Conservation (phyloP, 2,888 invertebrate species). For the Dryococelus australis region DNA sequence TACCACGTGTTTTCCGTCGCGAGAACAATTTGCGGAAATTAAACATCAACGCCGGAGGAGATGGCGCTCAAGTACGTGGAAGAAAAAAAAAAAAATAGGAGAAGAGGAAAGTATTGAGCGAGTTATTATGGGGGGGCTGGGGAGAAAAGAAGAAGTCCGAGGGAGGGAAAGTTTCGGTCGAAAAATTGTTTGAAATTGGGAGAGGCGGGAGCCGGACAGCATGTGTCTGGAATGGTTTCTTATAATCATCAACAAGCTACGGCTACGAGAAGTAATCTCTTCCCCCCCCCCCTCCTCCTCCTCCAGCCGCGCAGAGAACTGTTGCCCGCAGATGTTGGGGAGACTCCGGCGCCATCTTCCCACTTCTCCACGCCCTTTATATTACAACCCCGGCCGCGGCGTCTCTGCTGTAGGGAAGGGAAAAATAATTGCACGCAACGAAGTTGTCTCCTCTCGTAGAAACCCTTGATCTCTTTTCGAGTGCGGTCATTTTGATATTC, state of each 20-base stretch:
- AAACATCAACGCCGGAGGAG: neutral
- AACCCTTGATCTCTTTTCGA: neutral
- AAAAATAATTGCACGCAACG: neutral
- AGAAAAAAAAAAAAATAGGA: neutral
- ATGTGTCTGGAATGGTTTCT: constrained; percentile 36
- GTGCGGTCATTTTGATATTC: neutral
- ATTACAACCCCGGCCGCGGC: neutral
- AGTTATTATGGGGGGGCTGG: neutral
- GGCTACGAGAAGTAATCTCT: neutral
- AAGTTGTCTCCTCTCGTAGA: neutral
- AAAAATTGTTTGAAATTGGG: constrained; percentile 18
- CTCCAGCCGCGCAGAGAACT: neutral
- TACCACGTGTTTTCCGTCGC: constrained; percentile 12
- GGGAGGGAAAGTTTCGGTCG: neutral
- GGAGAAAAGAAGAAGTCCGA: too few species aligned
- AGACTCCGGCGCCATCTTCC: constrained; percentile 6
- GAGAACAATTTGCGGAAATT: constrained; percentile 22
- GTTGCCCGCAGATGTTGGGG: constrained; percentile 11
- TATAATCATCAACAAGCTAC: constrained; percentile 34
- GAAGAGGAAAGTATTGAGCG: neutral
- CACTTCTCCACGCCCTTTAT: neutral
- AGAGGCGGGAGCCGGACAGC: constrained; percentile 12
- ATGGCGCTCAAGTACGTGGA: neutral
- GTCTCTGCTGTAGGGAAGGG: neutral
- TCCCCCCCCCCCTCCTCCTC: neutral